Evolutionary conservation across 2,113 vertebrate species (phyloP).

Genomic region (Halcyon senegalensis): DNA sequence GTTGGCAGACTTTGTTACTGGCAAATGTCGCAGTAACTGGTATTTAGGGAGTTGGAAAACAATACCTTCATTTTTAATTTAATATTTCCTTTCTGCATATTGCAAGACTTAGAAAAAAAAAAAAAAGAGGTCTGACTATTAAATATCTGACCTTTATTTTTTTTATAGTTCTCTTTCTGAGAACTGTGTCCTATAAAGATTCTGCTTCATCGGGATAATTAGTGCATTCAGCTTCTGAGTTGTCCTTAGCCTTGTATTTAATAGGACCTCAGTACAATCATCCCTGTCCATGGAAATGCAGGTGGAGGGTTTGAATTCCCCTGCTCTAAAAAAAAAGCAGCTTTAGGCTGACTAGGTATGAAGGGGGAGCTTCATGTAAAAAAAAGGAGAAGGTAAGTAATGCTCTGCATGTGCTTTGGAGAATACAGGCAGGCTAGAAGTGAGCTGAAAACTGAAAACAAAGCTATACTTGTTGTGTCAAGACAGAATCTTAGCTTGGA

Average conservation of each 20-base stretch:
- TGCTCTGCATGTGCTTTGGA: background rate
- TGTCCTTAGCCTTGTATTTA: background rate
- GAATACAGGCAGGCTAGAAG: background rate
- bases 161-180: background rate
- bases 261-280: background rate
- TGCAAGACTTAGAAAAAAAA: background rate
- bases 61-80: background rate
- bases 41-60: background rate
- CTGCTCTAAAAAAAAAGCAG: background rate
- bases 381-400: background rate
- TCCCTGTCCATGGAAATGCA: background rate
- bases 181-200: background rate
- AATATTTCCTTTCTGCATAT: background rate
- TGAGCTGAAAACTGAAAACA: background rate
- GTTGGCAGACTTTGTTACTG: background rate
- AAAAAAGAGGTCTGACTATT: background rate
- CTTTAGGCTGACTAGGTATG: background rate
- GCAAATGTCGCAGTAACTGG: background rate
- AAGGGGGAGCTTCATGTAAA: background rate
- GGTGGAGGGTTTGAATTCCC: background rate
- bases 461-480: background rate
- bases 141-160: background rate
- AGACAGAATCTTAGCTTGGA: background rate
- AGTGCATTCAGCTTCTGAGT: background rate
- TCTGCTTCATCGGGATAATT: background rate